Conservation (phyloP, 2,797 vertebrate species). For the Leptoclinus maculatus region DNA sequence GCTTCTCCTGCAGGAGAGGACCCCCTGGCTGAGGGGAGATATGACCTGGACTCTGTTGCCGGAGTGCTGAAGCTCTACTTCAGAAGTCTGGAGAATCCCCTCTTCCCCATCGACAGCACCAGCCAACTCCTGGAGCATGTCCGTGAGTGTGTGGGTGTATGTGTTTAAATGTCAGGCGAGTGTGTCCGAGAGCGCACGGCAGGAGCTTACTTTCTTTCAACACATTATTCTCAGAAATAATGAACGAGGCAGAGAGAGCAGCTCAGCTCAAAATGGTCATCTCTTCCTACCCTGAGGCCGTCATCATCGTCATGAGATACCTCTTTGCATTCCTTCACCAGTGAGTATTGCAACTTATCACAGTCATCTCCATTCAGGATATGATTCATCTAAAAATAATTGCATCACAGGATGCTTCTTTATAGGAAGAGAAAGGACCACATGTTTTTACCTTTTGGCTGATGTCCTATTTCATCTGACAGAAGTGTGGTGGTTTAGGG, state of each 20-base stretch:
- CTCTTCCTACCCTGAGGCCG: constrained; percentile 74
- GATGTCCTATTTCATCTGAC: not conserved
- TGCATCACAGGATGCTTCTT: not conserved
- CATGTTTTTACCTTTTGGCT: not conserved
- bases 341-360: constrained; percentile 80
- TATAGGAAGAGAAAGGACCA: not conserved
- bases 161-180: not conserved
- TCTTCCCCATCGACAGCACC: constrained; percentile 86
- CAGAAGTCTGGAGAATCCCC: constrained; percentile 86
- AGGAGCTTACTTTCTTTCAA: constrained; percentile 16
- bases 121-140: constrained; percentile 83
- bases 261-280: constrained; percentile 82
- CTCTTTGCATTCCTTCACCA: constrained; percentile 93
- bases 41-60: constrained; percentile 90
- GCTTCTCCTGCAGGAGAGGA: constrained; percentile 85
- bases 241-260: constrained; percentile 81
- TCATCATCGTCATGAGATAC: constrained; percentile 89
- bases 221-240: constrained; percentile 81
- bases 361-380: not conserved
- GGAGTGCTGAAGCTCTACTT: constrained; percentile 93
- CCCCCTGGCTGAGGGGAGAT: constrained; percentile 80
- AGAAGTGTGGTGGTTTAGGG: not conserved
- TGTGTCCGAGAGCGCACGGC: not conserved
- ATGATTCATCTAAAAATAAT: not conserved
- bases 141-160: constrained; percentile 74